Evolutionary conservation across 2,888 invertebrate species (phyloP).

Genomic region (Drosophila aldrichi): DNA sequence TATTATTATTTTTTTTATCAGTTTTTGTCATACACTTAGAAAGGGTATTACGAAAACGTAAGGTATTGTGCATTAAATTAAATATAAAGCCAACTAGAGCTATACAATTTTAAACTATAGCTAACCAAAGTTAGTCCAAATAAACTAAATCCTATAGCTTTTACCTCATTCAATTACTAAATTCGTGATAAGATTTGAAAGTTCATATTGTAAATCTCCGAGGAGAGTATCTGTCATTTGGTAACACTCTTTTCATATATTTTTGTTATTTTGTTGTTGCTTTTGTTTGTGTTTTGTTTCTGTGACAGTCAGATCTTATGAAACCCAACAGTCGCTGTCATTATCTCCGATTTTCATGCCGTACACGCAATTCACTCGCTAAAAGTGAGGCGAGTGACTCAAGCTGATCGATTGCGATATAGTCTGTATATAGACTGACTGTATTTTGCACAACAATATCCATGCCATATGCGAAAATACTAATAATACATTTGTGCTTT

Average conservation of each 20-base stretch:
- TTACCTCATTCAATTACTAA: background rate
- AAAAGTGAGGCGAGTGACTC: slow-evolving; percentile 32
- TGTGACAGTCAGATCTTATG: slow-evolving; percentile 49
- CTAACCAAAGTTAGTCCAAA: background rate
- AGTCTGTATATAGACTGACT: slow-evolving; percentile 14
- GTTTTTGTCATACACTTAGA: slow-evolving; percentile 8
- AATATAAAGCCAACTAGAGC: background rate
- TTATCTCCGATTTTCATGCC: slow-evolving; percentile 65
- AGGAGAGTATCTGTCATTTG: slow-evolving; percentile 21
- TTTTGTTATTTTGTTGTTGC: background rate
- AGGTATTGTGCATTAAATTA: background rate
- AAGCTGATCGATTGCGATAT: slow-evolving; percentile 29
- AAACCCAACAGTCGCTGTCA: slow-evolving; percentile 51
- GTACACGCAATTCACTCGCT: slow-evolving; percentile 45
- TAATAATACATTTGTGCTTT: slow-evolving; percentile 1
- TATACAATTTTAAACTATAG: background rate
- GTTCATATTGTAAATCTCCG: background rate
- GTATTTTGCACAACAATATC: slow-evolving; percentile 9
- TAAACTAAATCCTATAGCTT: background rate
- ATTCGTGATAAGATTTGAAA: background rate
- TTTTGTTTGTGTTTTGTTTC: slow-evolving; percentile 3
- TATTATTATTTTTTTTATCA: slow-evolving; percentile 14
- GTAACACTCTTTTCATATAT: background rate
- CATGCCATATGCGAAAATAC: slow-evolving; percentile 6
- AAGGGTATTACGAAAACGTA: background rate